Base-by-base conservation (phyloP, 1,140 invertebrate genomes). In the Drosophila ercepeae region DNA sequence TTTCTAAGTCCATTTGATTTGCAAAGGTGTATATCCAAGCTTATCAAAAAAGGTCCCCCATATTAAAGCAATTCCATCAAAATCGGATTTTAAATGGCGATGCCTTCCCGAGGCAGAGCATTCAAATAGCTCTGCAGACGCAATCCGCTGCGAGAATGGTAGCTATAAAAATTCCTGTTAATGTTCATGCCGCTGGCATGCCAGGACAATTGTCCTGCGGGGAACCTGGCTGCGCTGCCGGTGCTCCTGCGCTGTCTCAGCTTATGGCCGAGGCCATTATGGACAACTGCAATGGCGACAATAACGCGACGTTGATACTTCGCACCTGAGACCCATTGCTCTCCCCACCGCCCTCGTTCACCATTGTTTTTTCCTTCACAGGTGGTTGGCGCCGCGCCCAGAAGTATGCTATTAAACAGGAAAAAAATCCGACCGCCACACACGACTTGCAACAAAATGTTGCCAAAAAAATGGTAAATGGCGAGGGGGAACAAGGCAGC, bases 261-360 rank as follows among this genome's bases (percentile, higher is more conserved):
- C 79, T 83, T 86, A 79, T 72, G 81, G 75, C 52, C 64, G 39
- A 69, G 73, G 59, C 81, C 79, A 86, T 86, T 79, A 79, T 84
- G 79, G 76, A 79, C 76, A 84, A 86, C 79, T 84, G 79, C 81
- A 86, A 84, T 84, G 81, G 75, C 72, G 72, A 73, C 67, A 86
- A 86, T 84, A 79, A 75, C 75, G 72, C 77, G 71, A 53, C 81
- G 79, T 73, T 84, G 81, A 86, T 86, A 78, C 84, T 84, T 84
- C 61, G 83, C 79, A 84, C 79, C 79, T 84, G 81, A 84, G 76
- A 86, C 71, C 83, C 61, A 78, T 68, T 48, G 32, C 34, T 29
- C n/a, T 46, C 6, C 6, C 4, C 27, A n/a, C n/a, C n/a, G n/a
- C n/a, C n/a, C n/a, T n/a, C n/a, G n/a, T n/a, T n/a, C n/a, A n/a